phyloP scores from a whole-genome alignment of 37 sponge, comb jelly and placozoan genomes.

The Ephydatia muelleri region DNA sequence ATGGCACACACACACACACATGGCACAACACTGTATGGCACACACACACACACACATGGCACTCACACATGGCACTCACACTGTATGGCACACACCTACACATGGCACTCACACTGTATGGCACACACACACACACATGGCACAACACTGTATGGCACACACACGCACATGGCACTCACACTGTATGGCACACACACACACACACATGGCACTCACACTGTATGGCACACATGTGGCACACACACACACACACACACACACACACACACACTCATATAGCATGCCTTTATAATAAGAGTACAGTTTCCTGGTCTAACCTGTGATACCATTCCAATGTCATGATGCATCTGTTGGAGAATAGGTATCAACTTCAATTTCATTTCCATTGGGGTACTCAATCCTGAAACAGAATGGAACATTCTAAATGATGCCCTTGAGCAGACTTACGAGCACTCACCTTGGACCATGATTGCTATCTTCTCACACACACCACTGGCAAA shows the following conservation, averaged over 20 bases:
- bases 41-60: too few relatives aligned
- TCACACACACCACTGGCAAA: slow-evolving; percentile 88
- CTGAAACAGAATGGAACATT: slow-evolving; percentile 27
- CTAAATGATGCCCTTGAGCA: background rate
- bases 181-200: background rate
- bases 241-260: background rate
- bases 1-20: too few relatives aligned
- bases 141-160: too few relatives aligned
- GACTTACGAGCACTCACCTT: slow-evolving; percentile 54
- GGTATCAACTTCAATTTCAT: slow-evolving; percentile 82
- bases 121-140: too few relatives aligned
- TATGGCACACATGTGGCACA: background rate
- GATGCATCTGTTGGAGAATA: slow-evolving; percentile 80
- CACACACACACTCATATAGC: background rate
- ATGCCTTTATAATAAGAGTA: background rate
- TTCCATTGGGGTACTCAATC: slow-evolving; percentile 67
- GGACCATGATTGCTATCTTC: slow-evolving; percentile 81
- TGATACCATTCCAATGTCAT: slow-evolving; percentile 64
- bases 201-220: background rate
- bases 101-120: too few relatives aligned
- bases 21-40: too few relatives aligned
- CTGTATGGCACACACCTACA: too few relatives aligned
- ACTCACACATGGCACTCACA: too few relatives aligned
- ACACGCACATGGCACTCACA: background rate
- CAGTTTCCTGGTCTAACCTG: slow-evolving; percentile 38